These are phyloP conservation scores for Cosmorhoe ocellata DNA, from an alignment of 2,888 invertebrate genomes.

Conservation along the genomic window DNA sequence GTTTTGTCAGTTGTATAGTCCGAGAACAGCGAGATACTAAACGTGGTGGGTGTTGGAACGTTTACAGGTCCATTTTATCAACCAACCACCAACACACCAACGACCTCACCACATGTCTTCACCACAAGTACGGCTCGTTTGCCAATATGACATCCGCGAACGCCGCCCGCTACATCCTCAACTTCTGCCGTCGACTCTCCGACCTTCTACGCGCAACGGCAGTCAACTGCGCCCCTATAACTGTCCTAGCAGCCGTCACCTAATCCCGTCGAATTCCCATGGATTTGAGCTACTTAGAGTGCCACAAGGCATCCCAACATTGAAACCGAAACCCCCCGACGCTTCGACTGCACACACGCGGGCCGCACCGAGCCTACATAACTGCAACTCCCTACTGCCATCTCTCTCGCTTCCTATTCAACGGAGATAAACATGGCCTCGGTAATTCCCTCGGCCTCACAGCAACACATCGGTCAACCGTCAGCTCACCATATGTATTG, in stretches of 20 bases:
- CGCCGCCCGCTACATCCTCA: constrained; percentile 67
- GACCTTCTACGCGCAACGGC: constrained; percentile 71
- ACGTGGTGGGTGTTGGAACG: constrained; percentile 83
- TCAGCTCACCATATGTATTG: constrained; percentile 76
- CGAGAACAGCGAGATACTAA: constrained; percentile 63
- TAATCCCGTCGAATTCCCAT: constrained; percentile 49
- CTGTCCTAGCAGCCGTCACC: constrained; percentile 72
- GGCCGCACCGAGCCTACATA: constrained; percentile 41
- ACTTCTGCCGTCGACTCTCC: constrained; percentile 73
- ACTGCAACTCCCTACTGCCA: constrained; percentile 60
- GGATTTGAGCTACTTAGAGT: constrained; percentile 24
- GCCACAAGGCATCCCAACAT: constrained; percentile 43
- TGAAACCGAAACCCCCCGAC: constrained; percentile 62
- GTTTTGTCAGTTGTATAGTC: constrained; percentile 18
- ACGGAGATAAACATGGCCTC: constrained; percentile 65
- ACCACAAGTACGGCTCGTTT: constrained; percentile 79
- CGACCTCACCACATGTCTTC: constrained; percentile 81
- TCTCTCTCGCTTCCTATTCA: constrained; percentile 66
- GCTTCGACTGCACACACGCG: constrained; percentile 46
- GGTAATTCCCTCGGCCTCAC: constrained; percentile 71
- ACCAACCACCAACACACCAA: constrained; percentile 82
- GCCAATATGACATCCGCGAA: constrained; percentile 74
- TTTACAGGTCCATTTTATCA: constrained; percentile 83
- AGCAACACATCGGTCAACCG: constrained; percentile 72
- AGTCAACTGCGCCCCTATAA: constrained; percentile 67